Conservation (phyloP, 2,113 vertebrate species). For the Pseudopodoces humilis region DNA sequence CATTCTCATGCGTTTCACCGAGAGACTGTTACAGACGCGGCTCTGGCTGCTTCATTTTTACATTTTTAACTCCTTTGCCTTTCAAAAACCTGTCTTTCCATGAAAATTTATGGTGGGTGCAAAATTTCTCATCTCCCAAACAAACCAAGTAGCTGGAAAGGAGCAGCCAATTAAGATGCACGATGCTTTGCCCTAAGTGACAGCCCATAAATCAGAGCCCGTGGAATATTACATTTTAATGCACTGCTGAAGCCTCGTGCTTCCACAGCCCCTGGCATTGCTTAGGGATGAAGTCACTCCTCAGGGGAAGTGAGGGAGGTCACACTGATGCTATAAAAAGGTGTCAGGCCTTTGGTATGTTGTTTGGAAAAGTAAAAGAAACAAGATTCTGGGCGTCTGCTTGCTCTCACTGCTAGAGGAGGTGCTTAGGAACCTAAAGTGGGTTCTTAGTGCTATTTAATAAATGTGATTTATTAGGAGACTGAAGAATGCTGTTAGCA, state of each 20-base stretch:
- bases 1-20: background rate
- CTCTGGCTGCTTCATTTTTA: background rate
- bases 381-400: background rate
- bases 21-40: background rate
- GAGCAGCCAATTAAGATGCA: conserved; percentile 49
- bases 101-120: background rate
- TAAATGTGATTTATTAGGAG: background rate
- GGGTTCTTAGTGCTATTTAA: background rate
- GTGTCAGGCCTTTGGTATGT: conserved; percentile 20
- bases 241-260: background rate
- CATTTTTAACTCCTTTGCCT: background rate
- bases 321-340: conserved; percentile 2
- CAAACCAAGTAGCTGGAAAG: background rate
- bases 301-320: background rate
- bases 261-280: background rate
- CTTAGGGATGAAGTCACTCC: conserved; percentile 2
- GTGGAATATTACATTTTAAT: conserved; percentile 42
- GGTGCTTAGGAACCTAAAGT: background rate
- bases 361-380: conserved; percentile 28
- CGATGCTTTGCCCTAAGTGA: background rate
- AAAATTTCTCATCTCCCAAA: background rate
- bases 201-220: conserved; percentile 37
- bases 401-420: background rate
- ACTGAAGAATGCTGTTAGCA: background rate
- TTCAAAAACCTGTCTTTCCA: background rate